phyloP scores from a whole-genome alignment of 2,113 vertebrate genomes.

The Odontesthes bonariensis region DNA sequence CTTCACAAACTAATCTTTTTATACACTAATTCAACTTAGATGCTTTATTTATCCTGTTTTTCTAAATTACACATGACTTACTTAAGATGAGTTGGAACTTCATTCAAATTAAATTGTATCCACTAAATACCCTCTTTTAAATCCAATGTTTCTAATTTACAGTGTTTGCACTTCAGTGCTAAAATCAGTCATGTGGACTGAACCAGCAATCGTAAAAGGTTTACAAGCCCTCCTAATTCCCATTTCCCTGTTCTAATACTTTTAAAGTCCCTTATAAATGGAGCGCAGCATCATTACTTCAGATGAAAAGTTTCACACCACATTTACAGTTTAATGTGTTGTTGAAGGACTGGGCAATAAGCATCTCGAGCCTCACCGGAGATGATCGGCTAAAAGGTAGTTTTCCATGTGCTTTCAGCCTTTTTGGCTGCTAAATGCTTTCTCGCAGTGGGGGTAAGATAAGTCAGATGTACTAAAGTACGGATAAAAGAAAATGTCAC shows the following conservation, averaged over 20 bases:
- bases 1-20: no score
- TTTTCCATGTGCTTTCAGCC: slow-evolving; percentile 52
- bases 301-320: slow-evolving; percentile 64
- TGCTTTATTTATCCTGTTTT: no score
- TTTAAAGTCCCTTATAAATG: slow-evolving; percentile 50
- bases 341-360: slow-evolving; percentile 45
- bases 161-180: not conserved
- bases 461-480: slow-evolving; percentile 31
- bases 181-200: slow-evolving; percentile 6
- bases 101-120: no score
- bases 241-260: slow-evolving; percentile 53
- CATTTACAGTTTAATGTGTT: slow-evolving; percentile 70
- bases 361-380: slow-evolving; percentile 37
- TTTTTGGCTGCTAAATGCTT: slow-evolving; percentile 35
- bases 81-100: no score
- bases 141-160: no score
- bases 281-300: slow-evolving; percentile 58
- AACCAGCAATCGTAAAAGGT: slow-evolving; percentile 43
- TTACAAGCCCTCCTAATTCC: slow-evolving; percentile 41
- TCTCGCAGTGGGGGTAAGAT: slow-evolving; percentile 17
- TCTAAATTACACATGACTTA: no score
- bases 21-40: no score
- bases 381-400: slow-evolving; percentile 47
- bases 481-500: slow-evolving; percentile 59
- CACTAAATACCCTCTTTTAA: no score